These are phyloP conservation scores for Volucella zonaria DNA, from an alignment of 2,888 invertebrate genomes.

Conservation along the genomic window DNA sequence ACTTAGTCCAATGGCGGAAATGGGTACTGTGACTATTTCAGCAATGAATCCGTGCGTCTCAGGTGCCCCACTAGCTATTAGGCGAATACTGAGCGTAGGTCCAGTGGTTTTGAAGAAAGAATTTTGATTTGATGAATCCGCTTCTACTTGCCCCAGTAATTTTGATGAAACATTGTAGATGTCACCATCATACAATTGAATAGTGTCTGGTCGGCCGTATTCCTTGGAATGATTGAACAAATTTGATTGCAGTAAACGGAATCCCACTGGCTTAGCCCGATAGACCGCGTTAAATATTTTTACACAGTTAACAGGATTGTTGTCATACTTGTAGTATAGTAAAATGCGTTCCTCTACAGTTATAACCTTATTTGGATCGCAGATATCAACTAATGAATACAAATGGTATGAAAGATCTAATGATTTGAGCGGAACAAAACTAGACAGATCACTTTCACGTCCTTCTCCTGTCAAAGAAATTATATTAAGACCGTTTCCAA, in stretches of 20 bases:
- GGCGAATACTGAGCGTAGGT: constrained; percentile 92
- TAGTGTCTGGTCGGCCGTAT: constrained; percentile 91
- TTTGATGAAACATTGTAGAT: constrained; percentile 92
- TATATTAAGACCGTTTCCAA: constrained; percentile 95
- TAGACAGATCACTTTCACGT: constrained; percentile 92
- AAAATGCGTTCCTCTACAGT: constrained; percentile 94
- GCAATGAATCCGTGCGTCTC: constrained; percentile 98
- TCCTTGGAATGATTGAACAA: constrained; percentile 93
- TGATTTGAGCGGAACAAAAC: constrained; percentile 92
- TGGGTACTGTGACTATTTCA: constrained; percentile 96
- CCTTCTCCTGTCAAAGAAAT: constrained; percentile 96
- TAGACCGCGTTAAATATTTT: constrained; percentile 96
- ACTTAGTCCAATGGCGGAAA: constrained; percentile 95
- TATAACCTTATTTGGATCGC: constrained; percentile 96
- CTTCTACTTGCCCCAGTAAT: constrained; percentile 88
- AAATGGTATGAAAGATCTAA: constrained; percentile 93
- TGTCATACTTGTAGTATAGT: constrained; percentile 98
- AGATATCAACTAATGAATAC: constrained; percentile 97
- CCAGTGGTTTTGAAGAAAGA: constrained; percentile 89
- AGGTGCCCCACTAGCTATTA: constrained; percentile 97
- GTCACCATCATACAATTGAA: constrained; percentile 95
- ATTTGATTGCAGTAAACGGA: constrained; percentile 94
- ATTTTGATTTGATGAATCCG: constrained; percentile 88
- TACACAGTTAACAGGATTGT: constrained; percentile 97
- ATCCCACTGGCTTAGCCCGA: constrained; percentile 93